These are phyloP conservation scores for Cactoblastis cactorum DNA, from an alignment of 2,888 invertebrate genomes.

Conservation along the genomic window DNA sequence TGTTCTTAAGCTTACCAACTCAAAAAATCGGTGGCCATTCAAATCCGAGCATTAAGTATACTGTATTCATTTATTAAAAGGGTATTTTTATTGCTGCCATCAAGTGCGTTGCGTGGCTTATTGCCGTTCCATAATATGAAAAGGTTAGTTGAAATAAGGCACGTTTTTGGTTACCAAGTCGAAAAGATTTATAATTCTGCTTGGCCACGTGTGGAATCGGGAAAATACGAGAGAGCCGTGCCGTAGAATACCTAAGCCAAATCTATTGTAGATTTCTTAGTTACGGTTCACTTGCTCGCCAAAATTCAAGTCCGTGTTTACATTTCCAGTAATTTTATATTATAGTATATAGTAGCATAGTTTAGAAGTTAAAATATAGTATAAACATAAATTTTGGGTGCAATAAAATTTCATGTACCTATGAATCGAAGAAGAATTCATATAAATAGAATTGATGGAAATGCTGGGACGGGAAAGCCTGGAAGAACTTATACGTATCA, in stretches of 20 bases:
- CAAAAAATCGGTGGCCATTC: no score
- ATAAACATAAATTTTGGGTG: no score
- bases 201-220: slow-evolving; percentile 7
- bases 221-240: slow-evolving; percentile 4
- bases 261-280: slow-evolving; percentile 4
- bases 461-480: no score
- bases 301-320: background rate
- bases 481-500: no score
- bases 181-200: slow-evolving; percentile 4
- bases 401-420: no score
- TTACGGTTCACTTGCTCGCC: slow-evolving; percentile 8
- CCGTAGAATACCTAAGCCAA: slow-evolving; percentile 4
- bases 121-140: background rate
- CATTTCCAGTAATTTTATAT: background rate
- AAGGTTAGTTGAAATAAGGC: slow-evolving; percentile 1
- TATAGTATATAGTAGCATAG: no score
- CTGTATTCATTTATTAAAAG: background rate
- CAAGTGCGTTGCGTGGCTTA: background rate
- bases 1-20: no score
- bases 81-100: background rate
- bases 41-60: no score
- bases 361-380: no score
- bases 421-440: no score
- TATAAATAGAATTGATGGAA: no score
- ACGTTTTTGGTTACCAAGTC: slow-evolving; percentile 6